Evolutionary conservation across 2,888 invertebrate genomes (phyloP).

Genomic region (Allolobophora icterica): DNA sequence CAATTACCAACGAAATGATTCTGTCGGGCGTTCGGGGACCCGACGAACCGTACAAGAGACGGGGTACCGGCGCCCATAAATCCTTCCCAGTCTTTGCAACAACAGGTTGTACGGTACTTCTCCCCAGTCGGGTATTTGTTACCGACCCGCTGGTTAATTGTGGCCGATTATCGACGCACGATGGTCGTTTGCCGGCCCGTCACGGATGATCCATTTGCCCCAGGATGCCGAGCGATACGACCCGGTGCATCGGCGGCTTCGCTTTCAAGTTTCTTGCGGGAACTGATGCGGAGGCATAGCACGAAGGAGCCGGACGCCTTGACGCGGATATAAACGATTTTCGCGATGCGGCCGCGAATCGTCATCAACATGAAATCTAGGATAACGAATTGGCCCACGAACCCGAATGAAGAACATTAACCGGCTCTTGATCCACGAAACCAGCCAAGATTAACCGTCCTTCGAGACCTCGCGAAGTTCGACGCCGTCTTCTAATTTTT

Average conservation of each 20-base stretch:
- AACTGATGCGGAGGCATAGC: not conserved
- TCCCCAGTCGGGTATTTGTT: slow-evolving; percentile 17
- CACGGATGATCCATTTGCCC: slow-evolving; percentile 11
- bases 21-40: not conserved
- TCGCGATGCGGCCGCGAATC: slow-evolving; percentile 3
- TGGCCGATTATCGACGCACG: slow-evolving; percentile 17
- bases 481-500: not conserved
- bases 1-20: slow-evolving; percentile 17
- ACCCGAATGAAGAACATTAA: slow-evolving; percentile 1
- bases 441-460: not conserved
- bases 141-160: slow-evolving; percentile 14
- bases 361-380: slow-evolving; percentile 2
- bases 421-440: slow-evolving; percentile 4
- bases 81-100: not conserved
- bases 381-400: not conserved
- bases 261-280: slow-evolving; percentile 12
- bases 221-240: not conserved
- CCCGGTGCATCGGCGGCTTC: not conserved
- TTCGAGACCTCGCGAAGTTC: not conserved
- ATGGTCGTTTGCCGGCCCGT: not conserved
- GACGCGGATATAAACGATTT: slow-evolving; percentile 17
- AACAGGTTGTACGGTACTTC: slow-evolving; percentile 7
- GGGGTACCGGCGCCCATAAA: not conserved
- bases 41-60: not conserved
- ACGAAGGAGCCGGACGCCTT: not conserved